A percentile compares a stretch with the other conserved stretches of the same genome.
phyloP scores from a whole-genome alignment of 2,797 vertebrate genomes.

The Sebastolobus alascanus region DNA sequence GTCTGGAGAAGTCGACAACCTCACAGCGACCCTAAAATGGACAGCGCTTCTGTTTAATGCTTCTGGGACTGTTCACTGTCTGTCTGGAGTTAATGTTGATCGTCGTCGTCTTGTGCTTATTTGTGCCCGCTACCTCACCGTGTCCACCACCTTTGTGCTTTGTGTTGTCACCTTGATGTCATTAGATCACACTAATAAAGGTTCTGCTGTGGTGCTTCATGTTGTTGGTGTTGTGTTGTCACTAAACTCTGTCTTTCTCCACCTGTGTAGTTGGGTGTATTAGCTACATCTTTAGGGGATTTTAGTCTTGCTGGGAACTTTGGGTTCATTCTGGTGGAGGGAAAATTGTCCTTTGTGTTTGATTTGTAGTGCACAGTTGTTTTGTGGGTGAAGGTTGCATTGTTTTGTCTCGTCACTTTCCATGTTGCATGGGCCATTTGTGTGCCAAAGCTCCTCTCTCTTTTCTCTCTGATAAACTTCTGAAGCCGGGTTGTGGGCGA shows the following conservation, averaged over 20 bases:
- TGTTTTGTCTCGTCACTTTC: slow-evolving; percentile 12
- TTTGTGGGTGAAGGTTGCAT: slow-evolving; percentile 12
- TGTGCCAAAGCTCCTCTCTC: slow-evolving; percentile 16
- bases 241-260: slow-evolving; percentile 43
- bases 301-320: neutral
- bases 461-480: slow-evolving; percentile 10
- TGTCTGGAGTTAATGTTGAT: slow-evolving; percentile 31
- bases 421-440: slow-evolving; percentile 20
- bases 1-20: slow-evolving; percentile 34
- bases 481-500: slow-evolving; percentile 61
- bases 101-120: slow-evolving; percentile 30
- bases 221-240: slow-evolving; percentile 59
- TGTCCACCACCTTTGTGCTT: slow-evolving; percentile 37
- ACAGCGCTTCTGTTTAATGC: slow-evolving; percentile 37
- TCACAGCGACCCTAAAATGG: slow-evolving; percentile 50
- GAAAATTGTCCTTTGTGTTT: neutral
- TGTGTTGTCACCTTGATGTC: slow-evolving; percentile 67
- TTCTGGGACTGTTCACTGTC: slow-evolving; percentile 72
- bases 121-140: slow-evolving; percentile 49
- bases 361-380: neutral
- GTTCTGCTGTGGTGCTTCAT: slow-evolving; percentile 73
- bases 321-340: neutral
- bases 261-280: neutral
- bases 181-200: slow-evolving; percentile 81
- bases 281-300: neutral